Evolutionary conservation across 2,113 vertebrate genomes (phyloP).

Genomic region (Rhinogobius similis): DNA sequence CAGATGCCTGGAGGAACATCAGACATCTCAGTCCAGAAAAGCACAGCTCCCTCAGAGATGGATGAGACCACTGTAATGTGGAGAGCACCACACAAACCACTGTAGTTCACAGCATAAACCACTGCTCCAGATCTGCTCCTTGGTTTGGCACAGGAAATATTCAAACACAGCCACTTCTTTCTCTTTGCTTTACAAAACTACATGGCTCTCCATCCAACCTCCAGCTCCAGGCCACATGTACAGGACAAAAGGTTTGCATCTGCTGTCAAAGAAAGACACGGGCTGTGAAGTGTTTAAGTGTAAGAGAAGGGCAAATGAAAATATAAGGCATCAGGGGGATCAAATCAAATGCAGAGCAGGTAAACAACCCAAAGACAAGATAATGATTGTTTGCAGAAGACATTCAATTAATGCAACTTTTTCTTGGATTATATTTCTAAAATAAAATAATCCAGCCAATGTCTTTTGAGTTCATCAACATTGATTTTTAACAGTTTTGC

Average conservation of each 20-base stretch:
- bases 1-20: no score
- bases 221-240: neutral
- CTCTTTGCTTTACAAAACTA: slow-evolving; percentile 29
- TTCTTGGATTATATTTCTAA: no score
- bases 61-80: slow-evolving; percentile 38
- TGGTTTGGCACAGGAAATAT: slow-evolving; percentile 65
- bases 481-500: neutral
- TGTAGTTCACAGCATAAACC: slow-evolving; percentile 45
- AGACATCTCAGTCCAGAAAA: no score
- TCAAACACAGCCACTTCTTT: slow-evolving; percentile 61
- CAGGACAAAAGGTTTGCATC: neutral
- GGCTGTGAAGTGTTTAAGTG: no score
- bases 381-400: neutral
- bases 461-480: neutral
- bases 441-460: neutral
- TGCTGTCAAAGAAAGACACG: slow-evolving; percentile 8
- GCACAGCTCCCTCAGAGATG: no score
- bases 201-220: slow-evolving; percentile 36
- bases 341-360: neutral
- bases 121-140: slow-evolving; percentile 45
- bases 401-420: no score
- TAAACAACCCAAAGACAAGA: no score
- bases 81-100: slow-evolving; percentile 33
- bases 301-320: no score
- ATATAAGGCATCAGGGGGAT: no score